phyloP scores from a whole-genome alignment of 1,140 invertebrate species.

The Drosophila bipectinata region DNA sequence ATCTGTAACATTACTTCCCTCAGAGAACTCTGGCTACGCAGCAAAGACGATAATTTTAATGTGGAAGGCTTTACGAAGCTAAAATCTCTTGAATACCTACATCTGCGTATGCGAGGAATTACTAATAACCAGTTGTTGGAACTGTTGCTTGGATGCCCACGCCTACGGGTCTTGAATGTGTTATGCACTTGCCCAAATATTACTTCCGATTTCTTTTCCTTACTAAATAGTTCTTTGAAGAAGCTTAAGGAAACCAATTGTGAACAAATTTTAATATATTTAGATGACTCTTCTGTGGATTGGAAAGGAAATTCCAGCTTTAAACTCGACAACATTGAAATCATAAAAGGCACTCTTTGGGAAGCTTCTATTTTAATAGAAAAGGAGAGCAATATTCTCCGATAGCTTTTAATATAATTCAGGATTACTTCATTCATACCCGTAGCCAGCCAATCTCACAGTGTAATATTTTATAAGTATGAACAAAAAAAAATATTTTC shows the following conservation, averaged over 20 bases:
- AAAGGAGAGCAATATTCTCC: too few species aligned
- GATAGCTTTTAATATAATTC: too few species aligned
- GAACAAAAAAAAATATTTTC: too few species aligned
- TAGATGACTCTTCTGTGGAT: background rate
- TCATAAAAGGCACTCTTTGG: too few species aligned
- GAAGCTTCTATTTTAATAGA: too few species aligned
- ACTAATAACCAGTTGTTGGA: conserved; percentile 14
- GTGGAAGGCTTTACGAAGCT: conserved; percentile 7
- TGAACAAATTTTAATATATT: conserved; percentile 5
- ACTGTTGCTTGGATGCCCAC: conserved; percentile 8
- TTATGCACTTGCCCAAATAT: background rate
- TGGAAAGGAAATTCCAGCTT: too few species aligned
- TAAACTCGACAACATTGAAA: too few species aligned
- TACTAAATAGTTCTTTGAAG: conserved; percentile 1
- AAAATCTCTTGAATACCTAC: conserved; percentile 12
- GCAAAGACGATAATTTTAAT: background rate
- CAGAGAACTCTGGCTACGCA: conserved; percentile 22
- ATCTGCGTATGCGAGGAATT: conserved; percentile 12
- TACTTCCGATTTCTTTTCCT: background rate
- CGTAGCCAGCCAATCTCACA: too few species aligned
- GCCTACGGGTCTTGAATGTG: conserved; percentile 3
- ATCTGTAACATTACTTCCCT: conserved; percentile 23
- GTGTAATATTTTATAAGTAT: too few species aligned
- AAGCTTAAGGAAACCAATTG: background rate
- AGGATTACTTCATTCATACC: too few species aligned